Percentiles rank a stretch among this genome's conserved stretches.
Evolutionary conservation across 2,113 vertebrate species (phyloP).

Genomic region (Cisticola juncidis): DNA sequence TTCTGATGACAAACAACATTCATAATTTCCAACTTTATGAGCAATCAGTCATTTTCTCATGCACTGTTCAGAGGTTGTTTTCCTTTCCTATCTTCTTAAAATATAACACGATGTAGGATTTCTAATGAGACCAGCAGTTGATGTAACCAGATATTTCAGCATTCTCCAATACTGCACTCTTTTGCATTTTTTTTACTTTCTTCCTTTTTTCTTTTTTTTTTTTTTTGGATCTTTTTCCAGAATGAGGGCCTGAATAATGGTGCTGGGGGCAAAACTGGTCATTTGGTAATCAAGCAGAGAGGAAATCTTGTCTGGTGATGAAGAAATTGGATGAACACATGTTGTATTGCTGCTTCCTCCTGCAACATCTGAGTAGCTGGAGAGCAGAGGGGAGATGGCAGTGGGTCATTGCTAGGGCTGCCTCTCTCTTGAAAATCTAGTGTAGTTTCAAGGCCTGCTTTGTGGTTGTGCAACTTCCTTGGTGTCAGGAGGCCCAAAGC

Average conservation of each 20-base stretch:
- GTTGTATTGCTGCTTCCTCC: not conserved
- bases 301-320: not conserved
- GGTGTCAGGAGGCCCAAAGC: not conserved
- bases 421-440: not conserved
- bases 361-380: accelerated
- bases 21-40: not conserved
- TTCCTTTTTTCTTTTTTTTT: not conserved
- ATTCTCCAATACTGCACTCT: not conserved
- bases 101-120: not conserved
- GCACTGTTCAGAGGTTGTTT: not conserved
- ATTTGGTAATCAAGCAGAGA: not conserved
- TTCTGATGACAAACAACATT: not conserved
- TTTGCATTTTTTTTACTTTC: not conserved
- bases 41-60: not conserved
- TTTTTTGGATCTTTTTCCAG: not conserved
- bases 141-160: not conserved
- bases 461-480: not conserved
- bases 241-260: accelerated
- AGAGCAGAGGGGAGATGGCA: accelerated
- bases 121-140: not conserved
- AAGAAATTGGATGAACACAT: not conserved
- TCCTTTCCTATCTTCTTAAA: not conserved
- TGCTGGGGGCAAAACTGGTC: not conserved
- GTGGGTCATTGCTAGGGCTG: not conserved
- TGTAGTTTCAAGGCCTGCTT: not conserved